Percentiles rank a stretch among this genome's conserved stretches.
Conservation (phyloP, 2,797 vertebrate genomes). For the Typhlichthys subterraneus region DNA sequence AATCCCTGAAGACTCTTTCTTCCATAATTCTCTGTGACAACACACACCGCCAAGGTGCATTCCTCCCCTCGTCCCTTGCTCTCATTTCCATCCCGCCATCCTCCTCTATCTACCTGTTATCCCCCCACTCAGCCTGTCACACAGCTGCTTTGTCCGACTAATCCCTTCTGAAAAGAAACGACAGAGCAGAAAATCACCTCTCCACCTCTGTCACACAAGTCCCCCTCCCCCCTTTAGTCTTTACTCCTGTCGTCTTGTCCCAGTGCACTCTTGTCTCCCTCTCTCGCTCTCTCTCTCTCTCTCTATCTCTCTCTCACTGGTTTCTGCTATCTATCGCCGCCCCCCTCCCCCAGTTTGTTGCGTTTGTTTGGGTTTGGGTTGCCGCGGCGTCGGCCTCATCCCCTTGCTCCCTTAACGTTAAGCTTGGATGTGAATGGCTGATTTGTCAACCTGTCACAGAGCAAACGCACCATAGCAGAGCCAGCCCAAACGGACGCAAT, state of each 20-base stretch:
- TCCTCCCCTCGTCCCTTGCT: slow-evolving; percentile 9
- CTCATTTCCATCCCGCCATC: slow-evolving; percentile 40
- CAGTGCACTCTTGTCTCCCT: slow-evolving; percentile 9
- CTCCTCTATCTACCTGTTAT: slow-evolving; percentile 68
- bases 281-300: slow-evolving; percentile 7
- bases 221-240: slow-evolving; percentile 71
- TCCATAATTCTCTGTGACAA: slow-evolving; percentile 66
- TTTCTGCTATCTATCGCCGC: slow-evolving; percentile 8
- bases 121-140: slow-evolving; percentile 65
- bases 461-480: slow-evolving; percentile 63
- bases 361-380: background rate
- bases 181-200: slow-evolving; percentile 80
- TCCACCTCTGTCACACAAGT: slow-evolving; percentile 73
- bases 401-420: slow-evolving; percentile 21
- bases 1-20: slow-evolving; percentile 34
- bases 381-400: background rate
- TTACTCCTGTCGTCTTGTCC: slow-evolving; percentile 60
- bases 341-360: background rate
- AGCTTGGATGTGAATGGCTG: slow-evolving; percentile 54
- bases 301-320: slow-evolving; percentile 13
- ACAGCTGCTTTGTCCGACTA: slow-evolving; percentile 68
- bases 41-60: slow-evolving; percentile 59
- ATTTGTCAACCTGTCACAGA: slow-evolving; percentile 69
- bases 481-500: slow-evolving; percentile 44
- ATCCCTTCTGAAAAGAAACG: slow-evolving; percentile 78